These are phyloP conservation scores for Phrynosoma blainvillii DNA, from an alignment of 2,113 vertebrate genomes.

Conservation along the genomic window DNA sequence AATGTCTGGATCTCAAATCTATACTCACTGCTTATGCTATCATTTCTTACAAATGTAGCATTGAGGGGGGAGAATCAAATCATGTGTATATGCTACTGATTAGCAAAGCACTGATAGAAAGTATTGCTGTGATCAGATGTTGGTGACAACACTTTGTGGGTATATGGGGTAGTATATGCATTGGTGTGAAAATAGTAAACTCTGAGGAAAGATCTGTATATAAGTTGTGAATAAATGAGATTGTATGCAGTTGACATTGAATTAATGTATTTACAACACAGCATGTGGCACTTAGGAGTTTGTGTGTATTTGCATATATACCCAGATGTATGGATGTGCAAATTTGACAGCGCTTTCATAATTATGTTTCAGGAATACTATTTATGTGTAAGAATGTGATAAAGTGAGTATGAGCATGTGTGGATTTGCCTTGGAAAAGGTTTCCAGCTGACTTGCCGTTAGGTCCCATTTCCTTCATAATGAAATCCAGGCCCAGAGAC, in stretches of 20 bases:
- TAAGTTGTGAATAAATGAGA: too few relatives aligned
- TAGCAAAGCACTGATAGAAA: accelerated
- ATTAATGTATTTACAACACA: neutral
- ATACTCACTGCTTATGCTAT: neutral
- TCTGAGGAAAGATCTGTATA: too few relatives aligned
- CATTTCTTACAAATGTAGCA: neutral
- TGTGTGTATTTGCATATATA: neutral
- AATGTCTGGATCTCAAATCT: neutral
- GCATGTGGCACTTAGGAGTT: neutral
- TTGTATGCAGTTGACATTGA: neutral
- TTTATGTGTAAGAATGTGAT: neutral
- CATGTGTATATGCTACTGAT: accelerated
- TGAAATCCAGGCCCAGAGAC: slow-evolving; percentile 46
- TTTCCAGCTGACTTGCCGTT: neutral
- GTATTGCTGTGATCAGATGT: accelerated
- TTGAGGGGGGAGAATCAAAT: accelerated
- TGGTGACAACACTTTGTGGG: neutral
- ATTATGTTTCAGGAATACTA: neutral
- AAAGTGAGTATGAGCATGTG: neutral
- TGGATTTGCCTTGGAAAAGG: neutral
- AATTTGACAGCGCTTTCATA: too few relatives aligned
- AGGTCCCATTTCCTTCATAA: slow-evolving; percentile 27
- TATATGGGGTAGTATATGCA: neutral
- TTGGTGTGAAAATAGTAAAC: neutral
- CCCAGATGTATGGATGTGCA: neutral